These are phyloP conservation scores for Empidonax traillii DNA, from an alignment of 2,113 vertebrate genomes.

Conservation along the genomic window DNA sequence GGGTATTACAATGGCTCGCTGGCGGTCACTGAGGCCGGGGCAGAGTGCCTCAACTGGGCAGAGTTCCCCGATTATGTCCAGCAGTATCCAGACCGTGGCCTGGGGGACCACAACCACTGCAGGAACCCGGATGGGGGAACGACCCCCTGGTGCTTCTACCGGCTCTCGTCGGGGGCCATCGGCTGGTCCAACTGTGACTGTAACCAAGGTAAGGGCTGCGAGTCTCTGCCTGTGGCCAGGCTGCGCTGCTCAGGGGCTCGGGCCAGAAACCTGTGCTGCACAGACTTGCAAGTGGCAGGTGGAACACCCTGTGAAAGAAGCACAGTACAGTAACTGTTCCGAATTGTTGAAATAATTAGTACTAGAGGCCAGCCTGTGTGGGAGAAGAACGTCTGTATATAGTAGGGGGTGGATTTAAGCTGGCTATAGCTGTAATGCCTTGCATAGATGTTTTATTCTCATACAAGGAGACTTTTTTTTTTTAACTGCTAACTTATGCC, in stretches of 20 bases:
- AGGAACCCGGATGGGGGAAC: constrained; percentile 86
- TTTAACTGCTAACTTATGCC: not conserved
- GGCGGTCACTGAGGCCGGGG: constrained; percentile 82
- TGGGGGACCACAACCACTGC: constrained; percentile 89
- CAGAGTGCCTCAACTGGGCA: constrained; percentile 85
- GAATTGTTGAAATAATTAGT: not conserved
- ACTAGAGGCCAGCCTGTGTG: not conserved
- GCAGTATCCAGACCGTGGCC: constrained; percentile 87
- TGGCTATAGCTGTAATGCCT: not conserved
- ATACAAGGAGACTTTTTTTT: not conserved
- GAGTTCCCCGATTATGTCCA: constrained; percentile 90
- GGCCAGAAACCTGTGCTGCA: not conserved
- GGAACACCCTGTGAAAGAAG: not conserved
- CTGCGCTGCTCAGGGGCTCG: not conserved
- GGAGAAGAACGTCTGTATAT: not conserved
- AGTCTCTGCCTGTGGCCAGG: not conserved
- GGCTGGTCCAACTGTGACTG: constrained; percentile 92
- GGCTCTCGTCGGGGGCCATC: constrained; percentile 83
- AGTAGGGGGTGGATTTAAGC: not conserved
- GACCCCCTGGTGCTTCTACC: constrained; percentile 90
- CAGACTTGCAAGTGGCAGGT: not conserved
- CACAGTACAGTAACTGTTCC: not conserved
- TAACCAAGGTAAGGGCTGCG: constrained; percentile 80
- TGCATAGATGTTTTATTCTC: not conserved
- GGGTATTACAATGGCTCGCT: constrained; percentile 89